Conservation (phyloP, 2,113 vertebrate genomes). For the Pterocles gutturalis region DNA sequence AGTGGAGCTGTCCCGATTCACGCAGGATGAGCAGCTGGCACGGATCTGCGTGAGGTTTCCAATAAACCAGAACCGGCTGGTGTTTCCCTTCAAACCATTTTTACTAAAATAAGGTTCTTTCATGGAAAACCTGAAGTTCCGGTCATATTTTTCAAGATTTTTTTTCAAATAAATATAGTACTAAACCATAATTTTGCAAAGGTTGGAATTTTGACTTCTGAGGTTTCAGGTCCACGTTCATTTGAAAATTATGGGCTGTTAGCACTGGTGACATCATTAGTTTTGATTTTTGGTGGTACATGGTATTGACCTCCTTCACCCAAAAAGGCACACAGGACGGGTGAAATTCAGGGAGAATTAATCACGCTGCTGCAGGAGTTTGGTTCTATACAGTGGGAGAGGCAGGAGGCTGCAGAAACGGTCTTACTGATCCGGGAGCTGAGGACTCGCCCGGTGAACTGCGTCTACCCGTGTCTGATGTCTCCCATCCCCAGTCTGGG, state of each 20-base stretch:
- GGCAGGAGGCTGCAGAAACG: background rate
- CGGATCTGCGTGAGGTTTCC: fast-evolving
- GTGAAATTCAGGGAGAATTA: background rate
- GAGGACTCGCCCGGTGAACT: background rate
- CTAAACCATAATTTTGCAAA: background rate
- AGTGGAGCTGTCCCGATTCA: background rate
- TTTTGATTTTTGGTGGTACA: background rate
- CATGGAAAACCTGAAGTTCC: background rate
- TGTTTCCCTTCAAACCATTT: background rate
- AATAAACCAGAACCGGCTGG: background rate
- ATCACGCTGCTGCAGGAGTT: background rate
- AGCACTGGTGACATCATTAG: background rate
- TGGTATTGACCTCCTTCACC: background rate
- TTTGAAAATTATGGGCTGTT: background rate
- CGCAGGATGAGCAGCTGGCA: background rate
- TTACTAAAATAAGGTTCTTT: background rate
- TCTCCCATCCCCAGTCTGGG: background rate
- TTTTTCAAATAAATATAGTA: background rate
- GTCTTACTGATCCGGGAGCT: background rate
- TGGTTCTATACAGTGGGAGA: background rate
- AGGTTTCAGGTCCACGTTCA: background rate
- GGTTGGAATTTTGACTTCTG: background rate
- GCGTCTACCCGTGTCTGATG: background rate
- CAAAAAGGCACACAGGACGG: background rate
- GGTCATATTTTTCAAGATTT: background rate